Conservation (phyloP, 64 coral and sea anemone species). For the Catalaphyllia jardinei region DNA sequence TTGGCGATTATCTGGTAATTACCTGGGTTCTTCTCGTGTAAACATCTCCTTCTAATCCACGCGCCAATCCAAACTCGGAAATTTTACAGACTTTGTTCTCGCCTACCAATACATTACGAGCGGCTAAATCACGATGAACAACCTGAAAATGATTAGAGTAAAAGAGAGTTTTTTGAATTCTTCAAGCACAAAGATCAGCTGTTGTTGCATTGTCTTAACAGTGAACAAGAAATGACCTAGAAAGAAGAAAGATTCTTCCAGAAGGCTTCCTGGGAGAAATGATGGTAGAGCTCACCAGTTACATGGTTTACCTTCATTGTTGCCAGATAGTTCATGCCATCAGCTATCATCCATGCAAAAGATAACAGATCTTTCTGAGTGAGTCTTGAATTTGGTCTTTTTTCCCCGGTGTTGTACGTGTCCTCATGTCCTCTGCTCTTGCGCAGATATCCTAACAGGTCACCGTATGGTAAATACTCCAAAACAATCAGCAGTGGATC, state of each 20-base stretch:
- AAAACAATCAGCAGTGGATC: constrained; percentile 67
- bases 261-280: no score
- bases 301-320: constrained; percentile 60
- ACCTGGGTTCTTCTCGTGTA: not conserved
- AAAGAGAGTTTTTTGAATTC: no score
- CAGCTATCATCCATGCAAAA: constrained; percentile 90
- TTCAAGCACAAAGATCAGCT: no score
- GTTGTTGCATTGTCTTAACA: no score
- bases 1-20: not conserved
- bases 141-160: not conserved
- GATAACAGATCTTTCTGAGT: constrained; percentile 59
- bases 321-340: constrained; percentile 79
- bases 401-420: constrained; percentile 67
- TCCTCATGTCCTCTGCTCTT: constrained; percentile 75
- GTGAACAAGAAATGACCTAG: no score
- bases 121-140: constrained; percentile 40
- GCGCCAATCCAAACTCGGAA: constrained; percentile 38
- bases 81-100: constrained; percentile 48
- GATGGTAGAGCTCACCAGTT: no score
- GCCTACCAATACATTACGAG: constrained; percentile 47
- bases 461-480: constrained; percentile 79
- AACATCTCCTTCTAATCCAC: constrained; percentile 20
- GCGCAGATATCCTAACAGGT: constrained; percentile 79
- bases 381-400: constrained; percentile 47
- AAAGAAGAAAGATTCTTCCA: no score